These are phyloP conservation scores for Acanthornis magna DNA, from an alignment of 2,797 vertebrate species.

Conservation along the genomic window DNA sequence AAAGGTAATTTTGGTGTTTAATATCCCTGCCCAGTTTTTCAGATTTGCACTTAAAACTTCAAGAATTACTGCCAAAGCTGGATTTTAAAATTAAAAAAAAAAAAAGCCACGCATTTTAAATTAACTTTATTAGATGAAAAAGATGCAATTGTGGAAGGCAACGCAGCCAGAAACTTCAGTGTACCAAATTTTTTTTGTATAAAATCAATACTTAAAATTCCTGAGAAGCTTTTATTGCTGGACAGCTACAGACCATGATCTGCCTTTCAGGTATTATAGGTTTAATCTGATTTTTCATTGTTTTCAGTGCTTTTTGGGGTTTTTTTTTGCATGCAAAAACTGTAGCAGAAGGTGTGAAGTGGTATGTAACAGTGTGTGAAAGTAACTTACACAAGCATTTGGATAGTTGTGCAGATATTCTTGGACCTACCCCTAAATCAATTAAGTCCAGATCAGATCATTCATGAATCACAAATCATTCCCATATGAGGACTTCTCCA, in stretches of 20 bases:
- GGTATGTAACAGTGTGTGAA: background rate
- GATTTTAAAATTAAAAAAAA: background rate
- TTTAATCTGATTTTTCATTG: background rate
- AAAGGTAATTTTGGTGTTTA: background rate
- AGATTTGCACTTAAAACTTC: background rate
- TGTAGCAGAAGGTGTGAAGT: background rate
- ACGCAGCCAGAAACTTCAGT: background rate
- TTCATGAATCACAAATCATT: constrained; percentile 20
- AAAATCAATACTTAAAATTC: background rate
- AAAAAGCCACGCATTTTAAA: background rate
- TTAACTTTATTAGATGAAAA: background rate
- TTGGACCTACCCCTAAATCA: background rate
- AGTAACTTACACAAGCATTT: background rate
- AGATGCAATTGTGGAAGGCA: background rate
- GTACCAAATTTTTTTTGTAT: background rate
- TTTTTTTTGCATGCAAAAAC: background rate
- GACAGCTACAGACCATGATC: background rate
- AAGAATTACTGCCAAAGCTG: background rate
- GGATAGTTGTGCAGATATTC: background rate
- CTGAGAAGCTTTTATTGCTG: background rate
- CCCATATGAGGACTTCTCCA: background rate
- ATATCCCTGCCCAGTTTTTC: background rate
- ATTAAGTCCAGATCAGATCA: background rate
- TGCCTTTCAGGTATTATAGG: background rate
- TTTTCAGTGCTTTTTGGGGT: background rate